Conservation (phyloP, 2,888 invertebrate genomes). For the Nephrocerus scutellatus region DNA sequence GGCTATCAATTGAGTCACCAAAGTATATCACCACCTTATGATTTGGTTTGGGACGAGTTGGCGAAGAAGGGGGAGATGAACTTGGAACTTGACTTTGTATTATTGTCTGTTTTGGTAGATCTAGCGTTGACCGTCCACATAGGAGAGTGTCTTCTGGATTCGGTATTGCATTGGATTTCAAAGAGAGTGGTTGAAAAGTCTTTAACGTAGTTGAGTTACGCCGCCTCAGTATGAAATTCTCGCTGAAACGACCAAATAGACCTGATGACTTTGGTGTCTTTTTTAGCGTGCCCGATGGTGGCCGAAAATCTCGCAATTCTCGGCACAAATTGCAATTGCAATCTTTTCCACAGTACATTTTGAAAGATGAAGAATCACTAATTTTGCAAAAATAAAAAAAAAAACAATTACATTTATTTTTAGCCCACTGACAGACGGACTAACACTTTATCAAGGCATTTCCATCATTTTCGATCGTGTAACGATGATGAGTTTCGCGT, state of each 20-base stretch:
- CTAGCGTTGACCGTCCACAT: no score
- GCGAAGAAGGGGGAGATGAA: no score
- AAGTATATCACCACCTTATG: conserved; percentile 70
- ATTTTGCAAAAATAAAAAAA: no score
- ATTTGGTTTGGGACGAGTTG: conserved; percentile 36
- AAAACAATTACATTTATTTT: no score
- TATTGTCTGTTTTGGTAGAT: background rate
- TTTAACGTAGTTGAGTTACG: conserved; percentile 36
- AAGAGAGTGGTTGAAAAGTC: conserved; percentile 40
- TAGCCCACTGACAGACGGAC: no score
- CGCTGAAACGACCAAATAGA: conserved; percentile 38
- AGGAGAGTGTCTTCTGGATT: no score
- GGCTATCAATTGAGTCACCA: conserved; percentile 57
- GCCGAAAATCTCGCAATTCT: conserved; percentile 59
- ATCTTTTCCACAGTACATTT: conserved; percentile 64
- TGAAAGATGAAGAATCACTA: no score
- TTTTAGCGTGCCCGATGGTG: conserved; percentile 35
- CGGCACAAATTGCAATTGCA: conserved; percentile 70
- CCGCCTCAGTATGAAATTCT: conserved; percentile 51
- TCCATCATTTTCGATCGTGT: no score
- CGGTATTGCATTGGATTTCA: conserved; percentile 37
- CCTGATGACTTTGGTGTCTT: conserved; percentile 16
- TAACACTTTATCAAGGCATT: no score
- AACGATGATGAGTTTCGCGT: no score
- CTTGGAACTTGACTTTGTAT: no score